Conservation (phyloP, 2,888 invertebrate genomes). For the Hybos culiciformis region DNA sequence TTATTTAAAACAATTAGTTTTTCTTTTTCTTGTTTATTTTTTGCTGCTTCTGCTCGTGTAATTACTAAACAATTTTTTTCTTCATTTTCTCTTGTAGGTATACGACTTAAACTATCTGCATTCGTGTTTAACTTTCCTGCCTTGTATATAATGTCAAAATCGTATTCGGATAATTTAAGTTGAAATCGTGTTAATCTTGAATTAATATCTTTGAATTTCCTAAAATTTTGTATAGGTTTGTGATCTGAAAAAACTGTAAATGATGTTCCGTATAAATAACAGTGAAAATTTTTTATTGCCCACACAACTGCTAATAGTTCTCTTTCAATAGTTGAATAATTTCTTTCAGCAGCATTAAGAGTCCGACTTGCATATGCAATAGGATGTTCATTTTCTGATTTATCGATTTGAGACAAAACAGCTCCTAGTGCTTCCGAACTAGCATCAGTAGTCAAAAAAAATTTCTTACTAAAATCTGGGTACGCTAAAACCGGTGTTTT, state of each 20-base stretch:
- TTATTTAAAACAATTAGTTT: too few species aligned
- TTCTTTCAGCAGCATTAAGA: background rate
- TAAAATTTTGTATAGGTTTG: background rate
- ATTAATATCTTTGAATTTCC: background rate
- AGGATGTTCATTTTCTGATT: slow-evolving; percentile 5
- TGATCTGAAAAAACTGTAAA: background rate
- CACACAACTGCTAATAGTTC: slow-evolving; percentile 4
- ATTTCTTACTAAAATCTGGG: slow-evolving; percentile 6
- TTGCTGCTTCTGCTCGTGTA: too few species aligned
- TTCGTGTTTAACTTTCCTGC: background rate
- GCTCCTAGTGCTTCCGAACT: slow-evolving; percentile 1
- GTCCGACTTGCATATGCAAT: slow-evolving; percentile 5
- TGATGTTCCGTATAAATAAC: background rate
- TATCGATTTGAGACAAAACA: slow-evolving; percentile 4
- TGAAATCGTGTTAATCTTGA: background rate
- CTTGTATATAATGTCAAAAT: background rate
- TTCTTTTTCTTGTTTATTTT: too few species aligned
- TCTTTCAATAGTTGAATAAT: slow-evolving; percentile 1
- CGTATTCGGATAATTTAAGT: slow-evolving; percentile 1
- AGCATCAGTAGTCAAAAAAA: slow-evolving; percentile 10
- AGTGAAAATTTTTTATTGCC: slow-evolving; percentile 5
- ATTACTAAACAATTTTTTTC: too few species aligned
- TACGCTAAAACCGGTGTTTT: background rate
- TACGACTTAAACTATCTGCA: background rate
- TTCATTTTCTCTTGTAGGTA: too few species aligned